These are phyloP conservation scores for Scaptomyza flava DNA, from an alignment of 2,888 invertebrate genomes.

Conservation along the genomic window DNA sequence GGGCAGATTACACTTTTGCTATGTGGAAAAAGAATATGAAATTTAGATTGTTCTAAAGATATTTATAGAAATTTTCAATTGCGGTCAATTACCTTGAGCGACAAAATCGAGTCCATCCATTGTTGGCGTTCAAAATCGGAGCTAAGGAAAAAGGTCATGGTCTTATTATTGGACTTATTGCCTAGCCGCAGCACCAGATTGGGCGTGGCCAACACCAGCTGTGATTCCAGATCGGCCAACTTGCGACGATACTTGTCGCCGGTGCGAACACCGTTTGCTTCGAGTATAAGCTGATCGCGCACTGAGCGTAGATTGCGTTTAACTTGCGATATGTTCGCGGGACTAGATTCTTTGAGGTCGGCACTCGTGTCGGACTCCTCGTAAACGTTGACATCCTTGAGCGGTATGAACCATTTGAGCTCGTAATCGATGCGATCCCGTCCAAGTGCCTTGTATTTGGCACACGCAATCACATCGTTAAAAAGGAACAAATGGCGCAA, in stretches of 20 bases:
- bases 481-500: constrained; percentile 96
- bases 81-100: constrained; percentile 85
- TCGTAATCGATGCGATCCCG: constrained; percentile 95
- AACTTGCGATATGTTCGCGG: constrained; percentile 92
- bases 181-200: constrained; percentile 93
- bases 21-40: background rate
- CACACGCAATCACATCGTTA: constrained; percentile 97
- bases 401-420: constrained; percentile 96
- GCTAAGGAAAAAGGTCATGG: constrained; percentile 94
- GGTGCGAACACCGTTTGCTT: constrained; percentile 85
- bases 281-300: constrained; percentile 92
- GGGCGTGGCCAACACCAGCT: constrained; percentile 95
- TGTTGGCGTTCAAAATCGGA: constrained; percentile 97
- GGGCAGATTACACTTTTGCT: constrained; percentile 87
- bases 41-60: no score
- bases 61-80: background rate
- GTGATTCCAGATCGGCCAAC: constrained; percentile 94
- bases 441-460: constrained; percentile 95
- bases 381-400: constrained; percentile 91
- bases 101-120: constrained; percentile 96
- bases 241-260: constrained; percentile 96
- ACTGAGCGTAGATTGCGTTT: constrained; percentile 94
- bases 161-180: constrained; percentile 89
- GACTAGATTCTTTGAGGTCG: constrained; percentile 90
- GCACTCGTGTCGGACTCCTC: constrained; percentile 87